Evolutionary conservation across 2,797 vertebrate genomes (phyloP).

Genomic region (Caiman crocodilus): DNA sequence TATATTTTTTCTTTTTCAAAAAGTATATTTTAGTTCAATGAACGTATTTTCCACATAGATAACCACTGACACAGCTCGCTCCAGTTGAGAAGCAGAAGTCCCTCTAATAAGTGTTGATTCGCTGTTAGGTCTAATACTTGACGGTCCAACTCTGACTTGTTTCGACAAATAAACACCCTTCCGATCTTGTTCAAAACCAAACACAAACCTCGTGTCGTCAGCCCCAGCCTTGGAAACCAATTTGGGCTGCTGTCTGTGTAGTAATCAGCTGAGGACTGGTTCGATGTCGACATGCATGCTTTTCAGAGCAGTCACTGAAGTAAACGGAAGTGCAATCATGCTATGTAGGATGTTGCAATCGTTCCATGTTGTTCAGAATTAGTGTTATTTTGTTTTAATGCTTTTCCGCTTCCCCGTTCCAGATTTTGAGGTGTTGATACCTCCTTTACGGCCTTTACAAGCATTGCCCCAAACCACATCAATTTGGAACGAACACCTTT

Average conservation of each 20-base stretch:
- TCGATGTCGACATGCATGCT: accelerated
- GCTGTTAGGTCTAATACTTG: neutral
- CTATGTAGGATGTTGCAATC: neutral
- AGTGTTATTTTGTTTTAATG: neutral
- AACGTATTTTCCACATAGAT: neutral
- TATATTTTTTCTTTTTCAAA: slow-evolving; percentile 38
- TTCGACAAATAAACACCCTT: slow-evolving; percentile 16
- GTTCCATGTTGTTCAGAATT: neutral
- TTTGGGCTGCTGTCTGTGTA: too few relatives aligned
- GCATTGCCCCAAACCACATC: neutral
- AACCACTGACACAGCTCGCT: neutral
- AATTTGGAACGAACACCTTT: slow-evolving; percentile 1
- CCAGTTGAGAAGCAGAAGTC: neutral
- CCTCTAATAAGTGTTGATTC: neutral
- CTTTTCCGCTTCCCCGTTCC: slow-evolving; percentile 45
- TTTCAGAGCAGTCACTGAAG: neutral
- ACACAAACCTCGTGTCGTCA: neutral
- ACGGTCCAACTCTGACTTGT: neutral
- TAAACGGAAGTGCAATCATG: neutral
- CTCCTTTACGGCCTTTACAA: neutral
- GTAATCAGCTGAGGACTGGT: neutral
- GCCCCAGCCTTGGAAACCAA: neutral
- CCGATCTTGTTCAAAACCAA: neutral
- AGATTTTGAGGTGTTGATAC: slow-evolving; percentile 32
- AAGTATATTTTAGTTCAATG: slow-evolving; percentile 33